Base-by-base conservation (phyloP, 2,888 invertebrate genomes). In the Eristalis arbustorum region DNA sequence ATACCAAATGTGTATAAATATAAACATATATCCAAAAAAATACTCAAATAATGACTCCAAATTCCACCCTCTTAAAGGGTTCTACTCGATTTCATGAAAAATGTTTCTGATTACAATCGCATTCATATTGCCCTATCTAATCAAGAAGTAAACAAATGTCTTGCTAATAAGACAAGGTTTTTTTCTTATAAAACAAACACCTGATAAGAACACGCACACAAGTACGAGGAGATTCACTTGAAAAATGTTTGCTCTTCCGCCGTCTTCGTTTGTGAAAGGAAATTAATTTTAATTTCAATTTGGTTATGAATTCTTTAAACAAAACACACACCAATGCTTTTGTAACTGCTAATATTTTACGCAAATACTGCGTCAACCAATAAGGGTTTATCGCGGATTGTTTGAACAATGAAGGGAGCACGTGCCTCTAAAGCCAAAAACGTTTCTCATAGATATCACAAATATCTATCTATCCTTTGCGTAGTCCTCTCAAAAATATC, bases 71-170 rank as follows among this genome's bases (percentile, higher is more conserved):
- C 13, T 13, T 49, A 5, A 42, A n/a, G n/a, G 49, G 18, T 18
- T 49, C 18, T 8, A 49, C 49, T 49, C 18, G 8, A 49, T 49
- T 49, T 8, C n/a, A 49, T 18, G 18, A 49, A 18, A 18, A 49
- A 14, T n/a, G n/a, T 42, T n/a, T 42, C 6, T 49, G 49, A 49
- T 49, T 49, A 18, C 49, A 18, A 14, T 4, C 14, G 1, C 14
- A 42, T 31, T 3, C 37, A 37, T n/a, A 18, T 8, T 49, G 49
- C 25, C 8, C 18, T 61, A 73, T 73, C 72, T 73, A 22, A 73
- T 73, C 72, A 73, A 63, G 23, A 34, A 63, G 34, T 63, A 63
- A 73, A 73, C 37, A 73, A 56, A 31, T 18, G 14, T 72, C 13
- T 68, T 22, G 56, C 22, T 56, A 22, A 57, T 49, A 56, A 67